phyloP scores from a whole-genome alignment of 2,797 vertebrate species.

The Sebastes elongatus region DNA sequence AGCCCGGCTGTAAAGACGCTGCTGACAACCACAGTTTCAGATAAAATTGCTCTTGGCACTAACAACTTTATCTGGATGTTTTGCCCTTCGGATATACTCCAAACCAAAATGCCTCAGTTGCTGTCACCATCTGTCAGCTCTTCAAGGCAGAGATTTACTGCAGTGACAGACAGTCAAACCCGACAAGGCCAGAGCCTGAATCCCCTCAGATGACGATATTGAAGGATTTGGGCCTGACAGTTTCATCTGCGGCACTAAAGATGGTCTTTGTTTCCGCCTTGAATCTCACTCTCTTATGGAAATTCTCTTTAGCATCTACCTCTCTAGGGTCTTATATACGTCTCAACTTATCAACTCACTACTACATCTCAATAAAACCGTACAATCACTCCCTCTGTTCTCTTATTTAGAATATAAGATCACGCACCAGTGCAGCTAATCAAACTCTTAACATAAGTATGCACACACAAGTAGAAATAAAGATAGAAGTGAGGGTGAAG shows the following conservation, averaged over 20 bases:
- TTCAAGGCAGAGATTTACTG: constrained; percentile 52
- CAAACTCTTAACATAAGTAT: not conserved
- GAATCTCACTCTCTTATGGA: not conserved
- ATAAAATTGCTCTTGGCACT: constrained; percentile 65
- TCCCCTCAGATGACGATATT: constrained; percentile 29
- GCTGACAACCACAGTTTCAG: constrained; percentile 67
- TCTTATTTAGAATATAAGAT: not conserved
- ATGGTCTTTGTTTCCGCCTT: constrained; percentile 30
- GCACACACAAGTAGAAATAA: not conserved
- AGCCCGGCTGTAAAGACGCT: constrained; percentile 56
- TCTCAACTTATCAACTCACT: not conserved
- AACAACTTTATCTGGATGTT: constrained; percentile 71
- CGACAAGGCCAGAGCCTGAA: constrained; percentile 52
- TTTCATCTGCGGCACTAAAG: constrained; percentile 49
- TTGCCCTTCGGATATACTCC: constrained; percentile 66
- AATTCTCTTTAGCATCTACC: not conserved
- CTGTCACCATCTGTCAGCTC: constrained; percentile 65
- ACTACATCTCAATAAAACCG: not conserved
- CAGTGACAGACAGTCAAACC: constrained; percentile 50
- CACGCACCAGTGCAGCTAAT: not conserved
- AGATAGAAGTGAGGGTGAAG: not conserved
- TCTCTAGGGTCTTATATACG: not conserved
- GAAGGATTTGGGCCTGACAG: constrained; percentile 20
- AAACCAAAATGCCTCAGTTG: constrained; percentile 59
- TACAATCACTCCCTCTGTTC: not conserved